Evolutionary conservation across 2,113 vertebrate species (phyloP).

Genomic region (Zingel zingel): DNA sequence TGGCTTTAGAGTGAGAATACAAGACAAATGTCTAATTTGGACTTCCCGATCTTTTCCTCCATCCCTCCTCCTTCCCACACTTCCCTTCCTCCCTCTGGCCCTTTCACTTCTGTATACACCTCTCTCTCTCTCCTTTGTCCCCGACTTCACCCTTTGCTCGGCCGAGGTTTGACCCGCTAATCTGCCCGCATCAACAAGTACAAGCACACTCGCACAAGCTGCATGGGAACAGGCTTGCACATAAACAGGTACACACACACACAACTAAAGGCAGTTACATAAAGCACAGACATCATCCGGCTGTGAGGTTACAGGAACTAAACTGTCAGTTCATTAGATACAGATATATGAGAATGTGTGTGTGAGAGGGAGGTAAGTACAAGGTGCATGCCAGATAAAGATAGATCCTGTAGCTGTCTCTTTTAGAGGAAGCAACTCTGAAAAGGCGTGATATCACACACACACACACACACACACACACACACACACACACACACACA

Average conservation of each 20-base stretch:
- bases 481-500: slow-evolving; percentile 9
- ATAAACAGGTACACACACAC: slow-evolving; percentile 31
- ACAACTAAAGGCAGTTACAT: background rate
- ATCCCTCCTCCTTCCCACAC: slow-evolving; percentile 12
- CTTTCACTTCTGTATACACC: slow-evolving; percentile 44
- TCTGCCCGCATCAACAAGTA: slow-evolving; percentile 59
- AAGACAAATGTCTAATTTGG: slow-evolving; percentile 27
- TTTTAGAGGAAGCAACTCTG: slow-evolving; percentile 22
- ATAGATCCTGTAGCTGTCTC: background rate
- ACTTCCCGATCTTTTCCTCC: slow-evolving; percentile 42
- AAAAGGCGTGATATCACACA: slow-evolving; percentile 1
- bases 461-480: background rate
- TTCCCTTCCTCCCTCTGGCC: slow-evolving; percentile 44
- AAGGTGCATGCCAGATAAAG: slow-evolving; percentile 15
- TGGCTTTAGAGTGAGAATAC: background rate
- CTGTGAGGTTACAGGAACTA: slow-evolving; percentile 12
- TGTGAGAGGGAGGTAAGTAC: background rate
- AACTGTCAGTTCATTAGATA: slow-evolving; percentile 22
- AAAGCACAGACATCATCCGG: slow-evolving; percentile 22
- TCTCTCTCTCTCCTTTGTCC: slow-evolving; percentile 59
- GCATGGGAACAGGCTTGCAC: slow-evolving; percentile 17
- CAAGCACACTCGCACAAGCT: slow-evolving; percentile 24
- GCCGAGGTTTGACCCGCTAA: slow-evolving; percentile 71
- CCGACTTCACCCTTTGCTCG: slow-evolving; percentile 59
- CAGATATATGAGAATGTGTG: slow-evolving; percentile 4